phyloP scores from a whole-genome alignment of 2,888 invertebrate genomes.

The Calliopum simillimum region DNA sequence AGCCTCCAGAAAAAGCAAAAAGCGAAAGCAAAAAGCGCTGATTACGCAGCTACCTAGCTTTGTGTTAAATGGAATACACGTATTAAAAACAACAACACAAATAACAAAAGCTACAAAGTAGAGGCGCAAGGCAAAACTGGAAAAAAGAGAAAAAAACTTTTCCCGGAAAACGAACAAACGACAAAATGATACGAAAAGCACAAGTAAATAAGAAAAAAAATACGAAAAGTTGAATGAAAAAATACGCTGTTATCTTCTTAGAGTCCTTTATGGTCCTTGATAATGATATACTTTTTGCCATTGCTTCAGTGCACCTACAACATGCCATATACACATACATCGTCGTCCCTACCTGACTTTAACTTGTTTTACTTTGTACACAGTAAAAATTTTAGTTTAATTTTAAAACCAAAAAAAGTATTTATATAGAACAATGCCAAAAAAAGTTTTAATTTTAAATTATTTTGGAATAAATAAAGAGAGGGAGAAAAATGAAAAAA shows the following conservation, averaged over 20 bases:
- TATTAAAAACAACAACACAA: too few relatives aligned
- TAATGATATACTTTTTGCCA: conserved; percentile 17
- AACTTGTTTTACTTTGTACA: background rate
- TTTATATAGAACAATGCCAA: too few relatives aligned
- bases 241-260: conserved; percentile 4
- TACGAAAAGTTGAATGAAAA: background rate
- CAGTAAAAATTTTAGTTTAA: too few relatives aligned
- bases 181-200: conserved; percentile 11
- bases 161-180: background rate
- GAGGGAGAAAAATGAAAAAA: too few relatives aligned
- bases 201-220: too few relatives aligned
- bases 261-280: conserved; percentile 21
- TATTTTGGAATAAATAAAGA: too few relatives aligned
- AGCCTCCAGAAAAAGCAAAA: background rate
- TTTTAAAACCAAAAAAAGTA: too few relatives aligned
- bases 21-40: conserved; percentile 24
- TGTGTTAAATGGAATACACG: background rate
- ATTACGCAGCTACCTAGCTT: conserved; percentile 18
- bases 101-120: too few relatives aligned
- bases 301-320: background rate
- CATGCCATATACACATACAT: too few relatives aligned
- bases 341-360: background rate
- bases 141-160: background rate
- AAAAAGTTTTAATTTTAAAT: too few relatives aligned
- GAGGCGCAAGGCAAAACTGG: background rate